These are phyloP conservation scores for Orthochromis malagaraziensis DNA, from an alignment of 2,113 vertebrate genomes.

Conservation along the genomic window DNA sequence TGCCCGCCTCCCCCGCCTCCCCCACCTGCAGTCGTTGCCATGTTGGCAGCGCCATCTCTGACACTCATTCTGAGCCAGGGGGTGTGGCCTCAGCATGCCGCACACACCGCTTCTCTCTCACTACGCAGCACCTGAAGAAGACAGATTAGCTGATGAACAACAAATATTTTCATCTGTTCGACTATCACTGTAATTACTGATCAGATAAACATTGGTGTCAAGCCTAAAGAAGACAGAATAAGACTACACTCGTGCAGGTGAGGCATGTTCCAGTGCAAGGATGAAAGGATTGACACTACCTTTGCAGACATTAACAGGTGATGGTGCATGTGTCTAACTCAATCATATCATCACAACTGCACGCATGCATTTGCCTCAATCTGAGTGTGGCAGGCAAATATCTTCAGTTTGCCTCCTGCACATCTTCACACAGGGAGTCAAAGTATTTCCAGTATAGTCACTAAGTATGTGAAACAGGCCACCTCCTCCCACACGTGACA, in stretches of 20 bases:
- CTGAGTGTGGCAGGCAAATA: background rate
- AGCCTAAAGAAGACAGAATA: background rate
- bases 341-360: background rate
- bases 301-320: background rate
- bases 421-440: background rate
- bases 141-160: background rate
- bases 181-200: background rate
- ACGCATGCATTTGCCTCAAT: background rate
- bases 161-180: background rate
- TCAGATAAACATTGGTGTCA: background rate
- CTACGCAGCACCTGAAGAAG: constrained; percentile 70
- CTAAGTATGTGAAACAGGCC: background rate
- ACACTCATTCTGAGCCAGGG: constrained; percentile 89
- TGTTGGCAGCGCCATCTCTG: constrained; percentile 77
- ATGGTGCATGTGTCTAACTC: background rate
- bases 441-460: background rate
- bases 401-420: background rate
- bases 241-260: too few relatives aligned
- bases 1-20: constrained; percentile 58
- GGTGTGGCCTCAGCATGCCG: constrained; percentile 83
- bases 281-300: background rate
- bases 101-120: constrained; percentile 68
- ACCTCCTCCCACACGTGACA: accelerated
- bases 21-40: constrained; percentile 57
- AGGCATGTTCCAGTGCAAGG: background rate